A percentile compares a stretch with the other conserved stretches of the same genome.
These are phyloP conservation scores for Catocala nupta DNA, from an alignment of 2,888 invertebrate genomes.

Conservation along the genomic window DNA sequence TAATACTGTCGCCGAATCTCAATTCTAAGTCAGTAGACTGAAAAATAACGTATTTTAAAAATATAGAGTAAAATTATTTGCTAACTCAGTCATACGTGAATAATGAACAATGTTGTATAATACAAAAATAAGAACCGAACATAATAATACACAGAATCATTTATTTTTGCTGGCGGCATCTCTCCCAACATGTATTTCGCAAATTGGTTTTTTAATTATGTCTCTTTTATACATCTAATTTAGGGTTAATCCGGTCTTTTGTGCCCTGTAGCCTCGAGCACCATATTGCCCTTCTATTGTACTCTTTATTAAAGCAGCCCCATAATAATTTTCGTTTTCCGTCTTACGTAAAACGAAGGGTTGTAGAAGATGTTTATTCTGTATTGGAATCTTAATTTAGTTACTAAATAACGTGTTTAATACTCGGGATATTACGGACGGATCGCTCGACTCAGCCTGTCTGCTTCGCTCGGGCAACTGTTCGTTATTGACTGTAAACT, in stretches of 20 bases:
- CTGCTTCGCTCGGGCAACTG: slow-evolving; percentile 16
- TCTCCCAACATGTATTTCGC: slow-evolving; percentile 48
- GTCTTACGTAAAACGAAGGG: slow-evolving; percentile 56
- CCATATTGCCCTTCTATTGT: slow-evolving; percentile 63
- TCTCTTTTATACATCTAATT: slow-evolving; percentile 70
- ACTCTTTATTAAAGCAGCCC: slow-evolving; percentile 62
- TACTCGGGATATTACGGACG: slow-evolving; percentile 33
- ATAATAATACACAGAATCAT: slow-evolving; percentile 31
- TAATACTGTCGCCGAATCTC: not conserved
- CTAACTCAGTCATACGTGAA: slow-evolving; percentile 15
- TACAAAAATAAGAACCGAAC: slow-evolving; percentile 23
- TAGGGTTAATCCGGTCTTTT: slow-evolving; percentile 64
- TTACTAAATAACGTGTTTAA: slow-evolving; percentile 51
- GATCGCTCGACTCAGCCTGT: slow-evolving; percentile 17
- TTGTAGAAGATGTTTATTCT: slow-evolving; percentile 46
- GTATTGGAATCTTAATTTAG: slow-evolving; percentile 49
- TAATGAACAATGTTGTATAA: slow-evolving; percentile 29
- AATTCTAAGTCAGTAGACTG: slow-evolving; percentile 20
- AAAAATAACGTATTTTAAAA: slow-evolving; percentile 12
- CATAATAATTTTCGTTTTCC: slow-evolving; percentile 57
- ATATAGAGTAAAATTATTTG: slow-evolving; percentile 16
- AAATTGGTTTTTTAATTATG: slow-evolving; percentile 80
- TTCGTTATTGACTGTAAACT: slow-evolving; percentile 32
- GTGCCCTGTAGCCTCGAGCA: slow-evolving; percentile 58
- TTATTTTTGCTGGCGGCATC: slow-evolving; percentile 49